Evolutionary conservation across 2,797 vertebrate species (phyloP), one percentile per base, ranked within the genome.

Genomic region (Delichon dasypus): DNA sequence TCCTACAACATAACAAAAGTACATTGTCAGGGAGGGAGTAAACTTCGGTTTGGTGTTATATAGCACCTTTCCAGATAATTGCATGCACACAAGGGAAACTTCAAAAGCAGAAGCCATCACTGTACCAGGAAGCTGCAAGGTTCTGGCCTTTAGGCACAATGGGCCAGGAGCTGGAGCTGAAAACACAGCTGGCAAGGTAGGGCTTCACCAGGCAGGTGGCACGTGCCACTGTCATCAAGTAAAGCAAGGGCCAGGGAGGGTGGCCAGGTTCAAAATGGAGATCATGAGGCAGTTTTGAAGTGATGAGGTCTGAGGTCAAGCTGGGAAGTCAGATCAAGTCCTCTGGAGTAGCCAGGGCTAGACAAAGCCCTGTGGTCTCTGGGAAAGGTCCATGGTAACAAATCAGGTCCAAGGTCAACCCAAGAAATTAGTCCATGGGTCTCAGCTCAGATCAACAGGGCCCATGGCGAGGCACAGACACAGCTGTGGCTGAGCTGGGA

Each of bases 31-130:
- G 30, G 40, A 17, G 77, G 30, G 40, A 17, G 40, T 32, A 91
- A 93, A 34, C 80, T 85, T 94, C 78, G 94, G 27, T 26, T 96
- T 88, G 88, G 73, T 94, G 26, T 88, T 73, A 36, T 8, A 32
- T 7, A 45, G 20, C 61, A 91, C 71, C 64, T 95, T 95, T 68
- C 70, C 87, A 71, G 85, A 67, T 79, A 58, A 57, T 22, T 89
- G 87, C 30, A 82, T 72, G 88, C 42, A 75, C 88, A 76, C 34
- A 42, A 91, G 70, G 65, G 48, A 72, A 34, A 51, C 58, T 66
- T 87, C 51, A 84, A 3, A 3, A 60, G 40, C 82, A 78, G 87
- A 83, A 79, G 27, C 29, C 88, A 30, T 73, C 58, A 58, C 21
- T 15, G 4, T 15, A 7, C 18, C 60, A 40, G 55, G 65, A 72